Evolutionary conservation across 1,140 invertebrate species (phyloP).

Genomic region (Scaptomyza graminum): DNA sequence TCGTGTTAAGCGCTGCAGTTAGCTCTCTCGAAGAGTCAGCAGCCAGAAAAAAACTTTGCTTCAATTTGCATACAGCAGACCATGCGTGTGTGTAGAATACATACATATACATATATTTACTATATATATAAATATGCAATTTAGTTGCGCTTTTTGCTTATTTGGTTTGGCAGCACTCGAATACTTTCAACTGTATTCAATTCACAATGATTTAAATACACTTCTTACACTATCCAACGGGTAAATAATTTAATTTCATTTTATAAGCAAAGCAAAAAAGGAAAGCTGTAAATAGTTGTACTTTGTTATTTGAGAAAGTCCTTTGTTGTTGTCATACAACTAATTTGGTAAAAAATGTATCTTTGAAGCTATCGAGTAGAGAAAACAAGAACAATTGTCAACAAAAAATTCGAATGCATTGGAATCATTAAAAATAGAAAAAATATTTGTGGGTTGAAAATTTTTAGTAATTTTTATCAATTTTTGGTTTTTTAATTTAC

Average conservation of each 20-base stretch:
- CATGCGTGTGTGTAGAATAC: slow-evolving; percentile 13
- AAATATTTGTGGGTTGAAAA: too few species aligned
- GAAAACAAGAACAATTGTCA: too few species aligned
- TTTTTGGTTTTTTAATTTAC: too few species aligned
- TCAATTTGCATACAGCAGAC: slow-evolving; percentile 32
- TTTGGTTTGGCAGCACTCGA: not conserved
- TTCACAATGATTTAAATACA: slow-evolving; percentile 1
- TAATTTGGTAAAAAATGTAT: too few species aligned
- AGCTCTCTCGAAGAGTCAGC: slow-evolving; percentile 44
- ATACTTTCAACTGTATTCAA: not conserved
- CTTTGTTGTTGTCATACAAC: too few species aligned
- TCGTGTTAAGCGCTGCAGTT: slow-evolving; percentile 75
- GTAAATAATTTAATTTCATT: too few species aligned
- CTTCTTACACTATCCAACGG: not conserved
- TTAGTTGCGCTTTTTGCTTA: not conserved
- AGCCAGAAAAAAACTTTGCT: slow-evolving; percentile 53
- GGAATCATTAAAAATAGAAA: too few species aligned
- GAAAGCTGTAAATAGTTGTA: too few species aligned
- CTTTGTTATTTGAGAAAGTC: too few species aligned
- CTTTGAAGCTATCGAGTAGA: too few species aligned
- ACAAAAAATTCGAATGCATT: too few species aligned
- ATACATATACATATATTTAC: slow-evolving; percentile 5
- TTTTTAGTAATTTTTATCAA: too few species aligned
- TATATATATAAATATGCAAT: not conserved
- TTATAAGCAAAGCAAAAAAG: not conserved